A percentile compares a stretch with the other conserved stretches of the same genome.
Evolutionary conservation across 2,888 invertebrate genomes (phyloP).

Genomic region (Oscheius sp.): DNA sequence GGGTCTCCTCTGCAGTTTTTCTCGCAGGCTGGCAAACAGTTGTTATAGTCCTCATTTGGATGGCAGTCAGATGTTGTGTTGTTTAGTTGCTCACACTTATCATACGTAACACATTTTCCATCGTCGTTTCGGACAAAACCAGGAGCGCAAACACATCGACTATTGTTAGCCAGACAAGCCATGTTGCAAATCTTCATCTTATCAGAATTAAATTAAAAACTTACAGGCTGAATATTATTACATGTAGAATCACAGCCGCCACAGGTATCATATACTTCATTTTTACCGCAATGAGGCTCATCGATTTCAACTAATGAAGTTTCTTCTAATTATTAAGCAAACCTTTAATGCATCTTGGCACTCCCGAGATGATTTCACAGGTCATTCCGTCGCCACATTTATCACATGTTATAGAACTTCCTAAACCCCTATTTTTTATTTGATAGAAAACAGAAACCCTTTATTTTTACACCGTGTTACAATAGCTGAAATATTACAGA

Average conservation of each 20-base stretch:
- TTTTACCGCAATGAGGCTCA: neutral
- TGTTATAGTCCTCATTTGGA: constrained; percentile 2
- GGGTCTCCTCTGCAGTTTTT: constrained; percentile 18
- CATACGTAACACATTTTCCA: constrained; percentile 17
- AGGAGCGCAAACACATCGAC: constrained; percentile 21
- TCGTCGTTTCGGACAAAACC: constrained; percentile 22
- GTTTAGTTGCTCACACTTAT: constrained; percentile 6
- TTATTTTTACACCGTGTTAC: constrained; percentile 2
- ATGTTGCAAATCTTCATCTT: constrained; percentile 2
- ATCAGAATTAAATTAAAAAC: neutral
- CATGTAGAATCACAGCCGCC: constrained; percentile 21
- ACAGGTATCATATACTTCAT: neutral
- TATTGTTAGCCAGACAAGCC: neutral
- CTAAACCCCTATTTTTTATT: too few species aligned
- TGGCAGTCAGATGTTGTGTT: neutral
- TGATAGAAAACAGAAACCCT: neutral
- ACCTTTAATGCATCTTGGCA: constrained; percentile 3
- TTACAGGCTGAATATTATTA: neutral
- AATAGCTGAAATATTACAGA: constrained; percentile 7
- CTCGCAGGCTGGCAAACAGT: constrained; percentile 13
- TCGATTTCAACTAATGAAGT: neutral
- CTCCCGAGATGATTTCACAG: neutral
- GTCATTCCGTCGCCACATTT: constrained; percentile 7
- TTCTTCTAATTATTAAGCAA: too few species aligned
- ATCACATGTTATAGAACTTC: too few species aligned